These are phyloP conservation scores for Terebella lapidaria DNA, from an alignment of 2,888 invertebrate genomes.

Conservation along the genomic window DNA sequence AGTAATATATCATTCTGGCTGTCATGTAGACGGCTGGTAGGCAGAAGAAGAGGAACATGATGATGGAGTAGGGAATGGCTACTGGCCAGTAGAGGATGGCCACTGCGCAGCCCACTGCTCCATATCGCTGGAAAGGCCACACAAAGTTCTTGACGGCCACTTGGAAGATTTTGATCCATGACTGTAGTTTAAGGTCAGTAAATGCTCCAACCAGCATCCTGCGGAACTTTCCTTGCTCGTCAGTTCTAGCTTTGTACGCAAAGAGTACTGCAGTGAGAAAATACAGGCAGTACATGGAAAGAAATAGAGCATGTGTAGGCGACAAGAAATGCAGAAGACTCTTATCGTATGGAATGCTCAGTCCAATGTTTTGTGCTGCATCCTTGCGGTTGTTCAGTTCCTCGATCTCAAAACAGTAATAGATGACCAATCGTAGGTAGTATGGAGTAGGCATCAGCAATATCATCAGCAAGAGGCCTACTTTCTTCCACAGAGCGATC, in stretches of 20 bases:
- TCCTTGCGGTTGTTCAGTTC: slow-evolving; percentile 32
- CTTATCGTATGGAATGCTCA: slow-evolving; percentile 29
- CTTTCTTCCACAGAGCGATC: slow-evolving; percentile 27
- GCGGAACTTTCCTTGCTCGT: slow-evolving; percentile 30
- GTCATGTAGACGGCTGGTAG: slow-evolving; percentile 44
- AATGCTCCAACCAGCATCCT: slow-evolving; percentile 36
- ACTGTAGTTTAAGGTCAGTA: slow-evolving; percentile 40
- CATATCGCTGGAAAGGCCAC: slow-evolving; percentile 45
- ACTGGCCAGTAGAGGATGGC: slow-evolving; percentile 36
- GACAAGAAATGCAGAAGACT: slow-evolving; percentile 42
- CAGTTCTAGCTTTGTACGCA: slow-evolving; percentile 28
- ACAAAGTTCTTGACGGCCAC: slow-evolving; percentile 37
- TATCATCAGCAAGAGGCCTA: slow-evolving; percentile 33
- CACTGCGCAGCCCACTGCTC: slow-evolving; percentile 36
- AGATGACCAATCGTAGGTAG: slow-evolving; percentile 40
- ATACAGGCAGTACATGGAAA: slow-evolving; percentile 40
- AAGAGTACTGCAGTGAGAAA: slow-evolving; percentile 34
- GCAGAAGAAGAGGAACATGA: slow-evolving; percentile 38
- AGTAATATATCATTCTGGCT: slow-evolving; percentile 39
- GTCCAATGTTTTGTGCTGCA: slow-evolving; percentile 25
- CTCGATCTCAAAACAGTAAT: slow-evolving; percentile 41
- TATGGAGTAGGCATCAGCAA: slow-evolving; percentile 41
- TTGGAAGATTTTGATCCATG: slow-evolving; percentile 38
- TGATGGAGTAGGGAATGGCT: slow-evolving; percentile 32
- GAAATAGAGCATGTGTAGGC: slow-evolving; percentile 42